Evolutionary conservation across 30 jellyfish, hydroid and myxozoan genomes (phyloP).

Genomic region (Turritopsis rubra): DNA sequence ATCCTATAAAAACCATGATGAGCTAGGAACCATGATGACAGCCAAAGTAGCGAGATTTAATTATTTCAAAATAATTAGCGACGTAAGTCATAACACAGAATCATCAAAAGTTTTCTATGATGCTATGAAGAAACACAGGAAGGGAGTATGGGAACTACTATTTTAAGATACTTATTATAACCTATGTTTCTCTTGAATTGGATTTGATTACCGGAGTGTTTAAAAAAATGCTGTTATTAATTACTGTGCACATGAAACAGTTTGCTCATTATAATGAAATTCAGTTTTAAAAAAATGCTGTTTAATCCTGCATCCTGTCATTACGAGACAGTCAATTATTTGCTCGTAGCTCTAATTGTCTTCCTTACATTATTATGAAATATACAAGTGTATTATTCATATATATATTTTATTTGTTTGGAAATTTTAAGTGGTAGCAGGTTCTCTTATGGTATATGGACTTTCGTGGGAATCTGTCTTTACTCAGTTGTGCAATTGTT

Average conservation of each 20-base stretch:
- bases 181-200: not conserved
- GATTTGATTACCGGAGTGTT: not conserved
- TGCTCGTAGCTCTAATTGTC: not conserved
- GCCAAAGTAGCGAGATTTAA: too few relatives aligned
- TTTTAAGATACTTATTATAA: not conserved
- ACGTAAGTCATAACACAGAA: not conserved
- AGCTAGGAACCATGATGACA: too few relatives aligned
- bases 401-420: not conserved
- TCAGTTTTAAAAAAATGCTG: not conserved
- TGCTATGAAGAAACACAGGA: not conserved
- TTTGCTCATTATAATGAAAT: not conserved
- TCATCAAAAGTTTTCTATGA: not conserved
- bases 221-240: not conserved
- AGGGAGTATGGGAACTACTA: not conserved
- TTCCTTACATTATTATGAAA: not conserved
- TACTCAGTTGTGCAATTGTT: not conserved
- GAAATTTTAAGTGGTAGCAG: not conserved
- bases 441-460: not conserved
- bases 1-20: too few relatives aligned
- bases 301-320: not conserved
- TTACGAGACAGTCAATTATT: not conserved
- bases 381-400: not conserved
- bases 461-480: not conserved
- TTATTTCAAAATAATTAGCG: too few relatives aligned
- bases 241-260: not conserved